These are phyloP conservation scores for Vulpes vulpes DNA, from an alignment of 2,113 vertebrate species.

Conservation along the genomic window DNA sequence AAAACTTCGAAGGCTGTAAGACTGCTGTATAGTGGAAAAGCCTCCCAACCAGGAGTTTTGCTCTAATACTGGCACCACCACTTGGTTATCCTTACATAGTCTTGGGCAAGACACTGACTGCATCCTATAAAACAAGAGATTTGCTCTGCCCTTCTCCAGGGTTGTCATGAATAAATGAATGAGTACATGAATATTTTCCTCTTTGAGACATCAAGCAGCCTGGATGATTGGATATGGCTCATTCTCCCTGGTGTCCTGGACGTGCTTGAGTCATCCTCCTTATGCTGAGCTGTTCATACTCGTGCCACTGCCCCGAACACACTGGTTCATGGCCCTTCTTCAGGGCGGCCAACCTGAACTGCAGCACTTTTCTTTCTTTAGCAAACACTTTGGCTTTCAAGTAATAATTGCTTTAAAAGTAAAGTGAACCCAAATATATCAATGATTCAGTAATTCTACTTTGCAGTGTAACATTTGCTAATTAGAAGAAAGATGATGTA, in stretches of 20 bases:
- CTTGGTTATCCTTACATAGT: neutral
- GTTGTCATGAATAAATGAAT: neutral
- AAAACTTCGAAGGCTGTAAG: neutral
- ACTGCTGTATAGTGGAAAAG: neutral
- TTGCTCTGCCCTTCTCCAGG: neutral
- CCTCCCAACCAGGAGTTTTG: accelerated
- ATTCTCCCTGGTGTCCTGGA: neutral
- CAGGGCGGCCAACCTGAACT: neutral
- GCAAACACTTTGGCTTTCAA: neutral
- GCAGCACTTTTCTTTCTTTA: neutral
- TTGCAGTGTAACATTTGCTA: neutral
- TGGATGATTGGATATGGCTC: neutral
- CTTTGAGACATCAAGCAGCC: neutral
- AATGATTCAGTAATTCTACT: neutral
- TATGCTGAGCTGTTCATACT: neutral
- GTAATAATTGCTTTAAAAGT: neutral
- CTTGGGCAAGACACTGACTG: neutral
- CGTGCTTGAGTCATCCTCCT: neutral
- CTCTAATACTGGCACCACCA: neutral
- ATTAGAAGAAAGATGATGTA: neutral
- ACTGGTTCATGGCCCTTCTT: neutral
- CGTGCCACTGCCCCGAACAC: accelerated
- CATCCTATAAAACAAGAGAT: neutral
- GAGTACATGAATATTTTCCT: neutral
- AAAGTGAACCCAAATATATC: neutral